These are phyloP conservation scores for Ophion costatus DNA, from an alignment of 2,888 invertebrate genomes.

Conservation along the genomic window DNA sequence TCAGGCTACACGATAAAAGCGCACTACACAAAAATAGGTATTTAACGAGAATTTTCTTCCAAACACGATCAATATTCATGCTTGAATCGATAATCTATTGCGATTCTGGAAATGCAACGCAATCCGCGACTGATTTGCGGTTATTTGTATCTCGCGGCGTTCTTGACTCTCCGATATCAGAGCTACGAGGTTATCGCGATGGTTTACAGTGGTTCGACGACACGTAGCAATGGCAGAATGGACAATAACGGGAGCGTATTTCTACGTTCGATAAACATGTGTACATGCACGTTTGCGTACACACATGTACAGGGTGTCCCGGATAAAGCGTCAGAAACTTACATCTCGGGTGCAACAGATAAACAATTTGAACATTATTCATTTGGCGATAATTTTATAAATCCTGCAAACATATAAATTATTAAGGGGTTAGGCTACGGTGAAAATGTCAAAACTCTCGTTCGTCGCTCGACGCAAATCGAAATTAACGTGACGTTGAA, in stretches of 20 bases:
- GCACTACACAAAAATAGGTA: conserved; percentile 1
- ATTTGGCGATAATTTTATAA: too few relatives aligned
- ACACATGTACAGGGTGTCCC: too few relatives aligned
- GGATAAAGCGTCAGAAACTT: too few relatives aligned
- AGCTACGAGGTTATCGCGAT: conserved; percentile 42
- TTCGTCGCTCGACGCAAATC: too few relatives aligned
- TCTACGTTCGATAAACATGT: neutral
- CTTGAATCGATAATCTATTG: conserved; percentile 5
- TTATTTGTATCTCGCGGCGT: conserved; percentile 10
- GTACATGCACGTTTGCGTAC: neutral
- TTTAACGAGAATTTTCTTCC: conserved; percentile 19
- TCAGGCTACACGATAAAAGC: neutral
- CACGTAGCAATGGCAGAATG: conserved; percentile 20
- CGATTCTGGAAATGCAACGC: conserved; percentile 1
- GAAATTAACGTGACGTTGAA: too few relatives aligned
- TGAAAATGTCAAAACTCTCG: too few relatives aligned
- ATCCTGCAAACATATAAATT: too few relatives aligned
- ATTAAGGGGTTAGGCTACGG: too few relatives aligned
- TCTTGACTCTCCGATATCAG: conserved; percentile 26
- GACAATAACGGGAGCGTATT: conserved; percentile 11
- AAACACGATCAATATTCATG: conserved; percentile 6
- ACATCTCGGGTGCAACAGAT: too few relatives aligned
- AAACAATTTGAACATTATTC: too few relatives aligned
- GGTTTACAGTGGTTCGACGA: conserved; percentile 15
- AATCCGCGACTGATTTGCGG: neutral